Evolutionary conservation across 2,888 invertebrate species (phyloP), one percentile per base, ranked within the genome.

Genomic region (Amiota communis): DNA sequence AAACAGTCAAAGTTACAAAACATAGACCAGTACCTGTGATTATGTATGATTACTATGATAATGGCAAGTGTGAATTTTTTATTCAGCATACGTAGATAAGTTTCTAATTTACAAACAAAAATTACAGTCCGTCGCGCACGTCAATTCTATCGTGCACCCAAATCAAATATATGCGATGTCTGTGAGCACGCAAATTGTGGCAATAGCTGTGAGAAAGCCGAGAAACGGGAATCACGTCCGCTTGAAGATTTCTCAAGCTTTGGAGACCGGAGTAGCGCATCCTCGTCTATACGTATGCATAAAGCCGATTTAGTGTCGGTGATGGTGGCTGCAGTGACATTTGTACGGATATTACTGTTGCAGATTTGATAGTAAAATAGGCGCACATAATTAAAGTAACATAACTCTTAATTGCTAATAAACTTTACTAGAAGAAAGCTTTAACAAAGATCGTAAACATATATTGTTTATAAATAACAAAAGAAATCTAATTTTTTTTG

Each of bases 31-130:
- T 95, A 59, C 93, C 95, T 81, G 96, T 97, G 76, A 93, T 95
- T 67, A 93, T 98, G 78, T 95, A 94, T 78, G 98, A 98, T 88
- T 96, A 98, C 84, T 98, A 97, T 85, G 98, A 98, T 88, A 96
- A 95, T 82, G 95, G 97, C 97, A 88, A 92, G 94, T 20, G 3
- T 9, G 1, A 3, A n/a, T 36, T 13, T 12, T 51, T 59, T 49
- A 23, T 51, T 59, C 20, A 23, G 1, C 3, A 3, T 51, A 1
- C 8, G 1, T 12, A 23, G 8, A 36, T 13, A 36, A 36, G 6
- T 0, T 36, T 6, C 36, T 36, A 36, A 36, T 36, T n/a, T 36
- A 6, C n/a, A n/a, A 11, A 61, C 2, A 48, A 64, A 17, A 10
- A 70, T 74, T 68, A 0, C 86, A 95, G 96, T 95, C 82, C 93